Conservation (phyloP, 2,113 vertebrate genomes). For the Alaudala cheleensis region DNA sequence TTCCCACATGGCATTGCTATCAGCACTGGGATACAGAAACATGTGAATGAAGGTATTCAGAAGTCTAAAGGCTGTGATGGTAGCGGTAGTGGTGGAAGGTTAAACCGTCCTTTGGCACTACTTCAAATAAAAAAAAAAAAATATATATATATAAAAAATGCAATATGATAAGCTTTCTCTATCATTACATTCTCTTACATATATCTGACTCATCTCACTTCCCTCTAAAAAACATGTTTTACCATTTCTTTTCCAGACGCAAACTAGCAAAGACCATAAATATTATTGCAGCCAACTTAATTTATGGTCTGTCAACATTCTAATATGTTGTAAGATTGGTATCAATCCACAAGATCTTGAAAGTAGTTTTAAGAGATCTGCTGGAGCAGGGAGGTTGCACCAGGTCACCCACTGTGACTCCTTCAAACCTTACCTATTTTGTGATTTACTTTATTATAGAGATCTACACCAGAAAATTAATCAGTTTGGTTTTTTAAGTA, state of each 20-base stretch:
- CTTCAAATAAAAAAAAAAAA: conserved; percentile 19
- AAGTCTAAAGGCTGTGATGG: conserved; percentile 63
- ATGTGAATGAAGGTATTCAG: conserved; percentile 53
- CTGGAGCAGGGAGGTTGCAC: not conserved
- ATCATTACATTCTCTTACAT: not conserved
- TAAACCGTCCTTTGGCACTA: conserved; percentile 71
- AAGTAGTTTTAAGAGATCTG: conserved; percentile 7
- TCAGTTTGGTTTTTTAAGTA: not conserved
- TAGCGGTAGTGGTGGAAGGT: conserved; percentile 83
- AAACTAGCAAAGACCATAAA: conserved; percentile 42
- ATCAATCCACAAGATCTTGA: conserved; percentile 20
- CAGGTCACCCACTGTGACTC: not conserved
- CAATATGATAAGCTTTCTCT: conserved; percentile 3
- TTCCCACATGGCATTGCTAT: conserved; percentile 71
- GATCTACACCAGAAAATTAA: not conserved
- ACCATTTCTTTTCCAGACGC: conserved; percentile 10
- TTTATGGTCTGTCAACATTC: conserved; percentile 33
- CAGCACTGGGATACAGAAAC: conserved; percentile 73
- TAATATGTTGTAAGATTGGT: not conserved
- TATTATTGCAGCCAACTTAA: not conserved
- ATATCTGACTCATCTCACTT: not conserved
- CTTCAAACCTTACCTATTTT: not conserved
- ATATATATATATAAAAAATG: not conserved
- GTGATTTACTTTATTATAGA: not conserved
- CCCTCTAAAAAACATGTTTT: not conserved